These are phyloP conservation scores for Dorcus parallelipipedus DNA, from an alignment of 2,888 invertebrate genomes.

Conservation along the genomic window DNA sequence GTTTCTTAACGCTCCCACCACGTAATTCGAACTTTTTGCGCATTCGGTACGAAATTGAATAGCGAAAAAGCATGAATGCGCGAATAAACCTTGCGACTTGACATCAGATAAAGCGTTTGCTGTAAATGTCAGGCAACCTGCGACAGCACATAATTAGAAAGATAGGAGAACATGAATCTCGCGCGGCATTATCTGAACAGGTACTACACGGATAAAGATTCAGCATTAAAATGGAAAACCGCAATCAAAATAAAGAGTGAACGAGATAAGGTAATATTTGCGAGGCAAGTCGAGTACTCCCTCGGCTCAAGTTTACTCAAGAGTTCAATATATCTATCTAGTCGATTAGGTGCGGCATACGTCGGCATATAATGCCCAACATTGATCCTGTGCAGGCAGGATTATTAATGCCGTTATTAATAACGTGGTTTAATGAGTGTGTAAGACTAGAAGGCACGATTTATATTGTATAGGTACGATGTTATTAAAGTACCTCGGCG, in stretches of 20 bases:
- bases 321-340: not conserved
- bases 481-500: not conserved
- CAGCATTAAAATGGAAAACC: not conserved
- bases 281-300: not conserved
- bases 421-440: not conserved
- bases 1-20: too few relatives aligned
- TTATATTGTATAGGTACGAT: not conserved
- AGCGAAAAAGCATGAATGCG: too few relatives aligned
- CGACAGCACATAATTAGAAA: too few relatives aligned
- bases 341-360: not conserved
- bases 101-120: too few relatives aligned
- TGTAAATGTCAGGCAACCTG: too few relatives aligned
- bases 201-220: not conserved
- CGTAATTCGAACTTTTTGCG: too few relatives aligned
- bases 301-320: not conserved
- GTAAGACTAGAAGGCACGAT: conserved; percentile 1
- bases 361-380: not conserved
- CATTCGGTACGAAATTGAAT: too few relatives aligned
- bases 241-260: not conserved
- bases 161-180: not conserved
- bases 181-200: not conserved
- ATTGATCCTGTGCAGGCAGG: not conserved
- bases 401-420: not conserved
- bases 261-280: not conserved
- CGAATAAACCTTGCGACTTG: too few relatives aligned